Percentiles rank a stretch among this genome's conserved stretches.
phyloP scores from a whole-genome alignment of 2,888 invertebrate species.

The Tenthredo notha region DNA sequence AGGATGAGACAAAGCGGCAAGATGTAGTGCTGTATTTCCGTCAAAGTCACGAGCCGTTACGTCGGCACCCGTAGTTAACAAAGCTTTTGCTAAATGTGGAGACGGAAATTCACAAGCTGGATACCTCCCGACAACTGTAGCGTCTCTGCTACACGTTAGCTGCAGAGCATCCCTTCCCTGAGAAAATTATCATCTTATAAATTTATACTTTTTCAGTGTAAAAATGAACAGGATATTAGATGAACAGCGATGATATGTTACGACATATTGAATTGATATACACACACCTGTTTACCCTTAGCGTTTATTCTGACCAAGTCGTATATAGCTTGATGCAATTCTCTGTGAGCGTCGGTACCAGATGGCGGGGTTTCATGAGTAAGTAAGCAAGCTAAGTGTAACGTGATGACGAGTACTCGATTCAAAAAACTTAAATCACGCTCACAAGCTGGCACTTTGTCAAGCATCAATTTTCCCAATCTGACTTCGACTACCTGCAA shows the following conservation, averaged over 20 bases:
- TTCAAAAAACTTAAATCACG: constrained; percentile 89
- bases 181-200: constrained; percentile 63
- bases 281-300: constrained; percentile 78
- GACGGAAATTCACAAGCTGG: constrained; percentile 87
- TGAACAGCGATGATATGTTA: background rate
- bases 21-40: constrained; percentile 93
- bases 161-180: constrained; percentile 88
- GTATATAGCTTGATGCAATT: constrained; percentile 88
- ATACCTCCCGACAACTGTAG: constrained; percentile 84
- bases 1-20: constrained; percentile 87
- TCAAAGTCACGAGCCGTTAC: constrained; percentile 89
- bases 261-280: background rate
- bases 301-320: constrained; percentile 87
- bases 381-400: constrained; percentile 90
- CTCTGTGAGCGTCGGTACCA: constrained; percentile 79
- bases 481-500: constrained; percentile 85
- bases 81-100: constrained; percentile 84
- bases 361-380: constrained; percentile 82
- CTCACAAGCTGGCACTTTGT: constrained; percentile 83
- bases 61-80: constrained; percentile 91
- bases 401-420: constrained; percentile 90
- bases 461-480: constrained; percentile 83
- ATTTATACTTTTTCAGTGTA: background rate
- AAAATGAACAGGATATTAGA: background rate
- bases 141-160: constrained; percentile 91